These are phyloP conservation scores for Apis mellifera DNA, from an alignment of 1,140 invertebrate species.

Conservation along the genomic window Amel_HAv3.1 CM009938.2:3044501-3045000, in stretches of 20 bases:
- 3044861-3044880: too few species aligned
- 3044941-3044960: slow-evolving; percentile 80
- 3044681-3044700: not conserved
- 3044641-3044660: not conserved
- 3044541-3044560: not conserved
- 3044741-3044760: slow-evolving; percentile 7
- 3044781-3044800: slow-evolving; percentile 57
- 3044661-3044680: slow-evolving; percentile 38
- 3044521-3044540: not conserved
- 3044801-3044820: slow-evolving; percentile 73
- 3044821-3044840: slow-evolving; percentile 78
- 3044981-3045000: slow-evolving; percentile 80
- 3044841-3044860: slow-evolving; percentile 75
- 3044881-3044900: slow-evolving; percentile 23
- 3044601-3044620: slow-evolving; percentile 17
- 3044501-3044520: not conserved
- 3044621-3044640: slow-evolving; percentile 26
- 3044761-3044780: slow-evolving; percentile 24
- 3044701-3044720: not conserved
- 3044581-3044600: slow-evolving; percentile 29
- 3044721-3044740: not conserved
- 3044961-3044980: slow-evolving; percentile 82
- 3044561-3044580: not conserved
- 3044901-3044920: not conserved
- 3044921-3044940: slow-evolving; percentile 38